Evolutionary conservation across 2,113 vertebrate species (phyloP), one percentile per base, ranked within the genome.

Genomic region (Rhinopomastus cyanomelas): DNA sequence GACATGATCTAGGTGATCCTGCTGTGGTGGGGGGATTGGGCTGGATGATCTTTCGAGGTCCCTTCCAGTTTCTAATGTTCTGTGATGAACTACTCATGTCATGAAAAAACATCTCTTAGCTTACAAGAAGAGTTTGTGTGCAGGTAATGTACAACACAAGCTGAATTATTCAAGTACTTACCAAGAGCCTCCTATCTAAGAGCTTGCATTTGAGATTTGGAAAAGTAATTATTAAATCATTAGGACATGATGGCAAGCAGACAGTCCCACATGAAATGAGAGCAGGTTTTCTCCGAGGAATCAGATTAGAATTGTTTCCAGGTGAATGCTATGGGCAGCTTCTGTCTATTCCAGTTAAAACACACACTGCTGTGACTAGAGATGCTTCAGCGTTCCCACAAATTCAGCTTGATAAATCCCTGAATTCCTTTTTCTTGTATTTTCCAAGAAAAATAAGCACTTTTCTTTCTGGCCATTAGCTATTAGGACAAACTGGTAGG

Each of bases 171-270:
- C 44, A 65, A 57, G 13, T 73, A 59, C 48, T 90, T 91, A 89
- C 42, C 90, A 85, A 65, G 4, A 85, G 42, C 12, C 19, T 91
- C 78, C 81, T 22, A 72, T 26, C 8, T 82, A 83, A 72, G 19
- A 81, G 51, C 55, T 76, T 60, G 44, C 8, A 1, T 81, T 53
- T 76, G 51, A 85, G 62, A 83, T 84, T 88, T 78, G 77, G 66
- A 75, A 65, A 95, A 71, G 61, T 29, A 91, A 88, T 92, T 89
- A 86, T 74, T 81, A 91, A 92, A 78, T 81, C 80, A 92, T 87
- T 86, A 91, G 65, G 61, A 79, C 59, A 72, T 8, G 71, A 90
- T 19, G 68, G 55, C n/a, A 73, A 69, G 46, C 21, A 62, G 17
- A 17, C 8, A 72, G 59, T 73, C 37, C 55, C 48, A 52, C 16